Percentiles rank a stretch among this genome's conserved stretches.
Evolutionary conservation across 2,113 vertebrate species (phyloP).

Genomic region (Puma concolor): DNA sequence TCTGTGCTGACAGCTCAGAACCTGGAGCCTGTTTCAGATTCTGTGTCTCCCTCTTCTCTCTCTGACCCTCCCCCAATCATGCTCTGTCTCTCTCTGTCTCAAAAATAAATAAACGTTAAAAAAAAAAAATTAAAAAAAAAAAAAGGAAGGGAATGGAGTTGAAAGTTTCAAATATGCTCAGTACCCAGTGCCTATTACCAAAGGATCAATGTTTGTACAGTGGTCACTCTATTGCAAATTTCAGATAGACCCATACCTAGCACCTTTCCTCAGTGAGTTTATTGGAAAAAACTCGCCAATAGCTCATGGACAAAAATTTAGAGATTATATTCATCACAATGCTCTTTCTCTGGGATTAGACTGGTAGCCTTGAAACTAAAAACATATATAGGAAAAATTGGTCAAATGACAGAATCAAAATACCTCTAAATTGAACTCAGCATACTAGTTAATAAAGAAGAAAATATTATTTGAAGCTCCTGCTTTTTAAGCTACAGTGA

Average conservation of each 20-base stretch:
- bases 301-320: not conserved
- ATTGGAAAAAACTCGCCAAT: not conserved
- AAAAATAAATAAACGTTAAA: no score
- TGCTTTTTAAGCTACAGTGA: not conserved
- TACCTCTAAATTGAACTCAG: not conserved
- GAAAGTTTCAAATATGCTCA: not conserved
- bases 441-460: not conserved
- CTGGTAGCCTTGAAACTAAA: not conserved
- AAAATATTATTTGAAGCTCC: not conserved
- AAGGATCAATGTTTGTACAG: not conserved
- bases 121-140: no score
- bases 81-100: no score
- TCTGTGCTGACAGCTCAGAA: no score
- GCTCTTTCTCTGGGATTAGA: not conserved
- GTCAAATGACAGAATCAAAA: not conserved
- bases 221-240: not conserved
- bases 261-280: not conserved
- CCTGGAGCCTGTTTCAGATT: no score
- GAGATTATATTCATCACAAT: not conserved
- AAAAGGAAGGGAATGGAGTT: no score
- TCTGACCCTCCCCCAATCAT: no score
- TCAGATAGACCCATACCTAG: not conserved
- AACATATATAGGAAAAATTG: not conserved
- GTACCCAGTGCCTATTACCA: not conserved
- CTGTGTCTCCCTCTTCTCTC: no score